Conservation (phyloP, 2,797 vertebrate species). For the Sebastes taczanowskii region DNA sequence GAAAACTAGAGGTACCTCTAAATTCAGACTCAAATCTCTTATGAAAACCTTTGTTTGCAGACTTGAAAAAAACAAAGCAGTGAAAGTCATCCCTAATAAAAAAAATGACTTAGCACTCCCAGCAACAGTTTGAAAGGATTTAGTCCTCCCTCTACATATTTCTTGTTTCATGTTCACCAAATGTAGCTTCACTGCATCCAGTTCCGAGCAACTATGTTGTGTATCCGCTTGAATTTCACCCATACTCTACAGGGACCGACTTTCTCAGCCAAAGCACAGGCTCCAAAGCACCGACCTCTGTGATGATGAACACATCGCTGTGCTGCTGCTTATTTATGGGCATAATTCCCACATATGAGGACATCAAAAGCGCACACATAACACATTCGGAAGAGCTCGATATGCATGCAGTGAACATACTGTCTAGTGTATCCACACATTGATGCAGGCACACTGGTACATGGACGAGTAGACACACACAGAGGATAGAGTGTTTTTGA, state of each 20-base stretch:
- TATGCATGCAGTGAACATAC: background rate
- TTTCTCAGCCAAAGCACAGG: background rate
- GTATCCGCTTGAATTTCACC: conserved; percentile 21
- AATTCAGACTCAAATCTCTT: background rate
- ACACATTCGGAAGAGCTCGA: background rate
- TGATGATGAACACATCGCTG: conserved; percentile 12
- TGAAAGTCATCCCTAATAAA: background rate
- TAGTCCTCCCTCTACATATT: background rate
- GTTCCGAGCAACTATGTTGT: background rate
- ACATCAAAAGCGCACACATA: conserved; percentile 16
- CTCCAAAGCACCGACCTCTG: conserved; percentile 9
- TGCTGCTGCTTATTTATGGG: conserved; percentile 49
- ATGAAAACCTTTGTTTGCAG: background rate
- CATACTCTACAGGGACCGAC: conserved; percentile 1
- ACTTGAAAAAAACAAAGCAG: background rate
- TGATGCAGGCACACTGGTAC: background rate
- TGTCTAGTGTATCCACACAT: background rate
- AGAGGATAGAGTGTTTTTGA: background rate
- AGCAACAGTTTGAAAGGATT: background rate
- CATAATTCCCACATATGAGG: conserved; percentile 22
- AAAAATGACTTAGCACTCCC: background rate
- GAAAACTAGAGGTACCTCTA: too few relatives aligned
- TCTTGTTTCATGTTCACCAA: background rate
- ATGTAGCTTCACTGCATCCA: background rate
- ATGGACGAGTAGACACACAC: background rate